phyloP scores from a whole-genome alignment of 2,888 invertebrate genomes.

The Philhelius pedissequus region DNA sequence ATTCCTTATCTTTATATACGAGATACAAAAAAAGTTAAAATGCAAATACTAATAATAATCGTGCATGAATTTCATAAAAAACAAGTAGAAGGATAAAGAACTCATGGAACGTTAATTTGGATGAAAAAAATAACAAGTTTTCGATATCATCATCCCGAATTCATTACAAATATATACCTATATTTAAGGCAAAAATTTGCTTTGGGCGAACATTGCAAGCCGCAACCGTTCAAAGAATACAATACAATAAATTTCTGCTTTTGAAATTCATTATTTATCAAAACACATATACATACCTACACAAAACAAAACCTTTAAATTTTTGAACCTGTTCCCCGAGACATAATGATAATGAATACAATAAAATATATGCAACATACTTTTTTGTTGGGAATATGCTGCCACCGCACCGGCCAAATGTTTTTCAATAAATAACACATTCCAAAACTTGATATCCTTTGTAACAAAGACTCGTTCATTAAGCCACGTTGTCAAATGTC shows the following conservation, averaged over 20 bases:
- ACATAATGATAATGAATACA: background rate
- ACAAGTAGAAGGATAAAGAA: constrained; percentile 36
- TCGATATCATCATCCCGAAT: constrained; percentile 13
- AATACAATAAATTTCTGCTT: constrained; percentile 12
- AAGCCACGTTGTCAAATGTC: constrained; percentile 24
- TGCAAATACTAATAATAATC: constrained; percentile 45
- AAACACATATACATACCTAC: background rate
- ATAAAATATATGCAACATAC: background rate
- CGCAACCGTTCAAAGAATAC: background rate
- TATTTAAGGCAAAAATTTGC: background rate
- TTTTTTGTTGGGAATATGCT: background rate
- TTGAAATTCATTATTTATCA: constrained; percentile 28
- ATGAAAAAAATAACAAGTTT: constrained; percentile 13
- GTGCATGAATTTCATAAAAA: background rate
- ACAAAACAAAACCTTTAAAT: background rate
- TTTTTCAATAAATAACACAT: constrained; percentile 60
- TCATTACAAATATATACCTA: background rate
- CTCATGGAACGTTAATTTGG: constrained; percentile 33
- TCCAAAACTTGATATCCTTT: constrained; percentile 50
- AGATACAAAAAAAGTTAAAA: constrained; percentile 52
- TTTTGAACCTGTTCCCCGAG: constrained; percentile 34
- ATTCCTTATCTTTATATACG: constrained; percentile 19
- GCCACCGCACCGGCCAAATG: constrained; percentile 42
- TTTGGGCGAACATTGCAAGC: background rate
- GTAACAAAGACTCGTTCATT: constrained; percentile 38